phyloP scores from a whole-genome alignment of 2,113 vertebrate genomes.

The Thinocorus orbignyianus region DNA sequence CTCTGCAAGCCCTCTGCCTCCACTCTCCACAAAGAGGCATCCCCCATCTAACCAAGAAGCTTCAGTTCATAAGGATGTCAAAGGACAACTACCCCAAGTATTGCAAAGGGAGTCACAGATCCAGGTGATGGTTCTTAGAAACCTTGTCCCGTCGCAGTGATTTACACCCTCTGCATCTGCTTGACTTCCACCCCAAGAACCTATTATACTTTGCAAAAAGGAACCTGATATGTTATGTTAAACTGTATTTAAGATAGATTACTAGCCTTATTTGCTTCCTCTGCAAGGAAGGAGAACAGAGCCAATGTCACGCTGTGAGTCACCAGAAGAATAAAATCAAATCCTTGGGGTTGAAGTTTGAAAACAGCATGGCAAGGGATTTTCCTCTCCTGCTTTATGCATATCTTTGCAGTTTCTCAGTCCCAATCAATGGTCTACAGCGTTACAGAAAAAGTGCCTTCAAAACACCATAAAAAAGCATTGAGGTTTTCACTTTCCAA shows the following conservation, averaged over 20 bases:
- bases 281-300: neutral
- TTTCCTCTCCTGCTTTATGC: neutral
- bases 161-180: neutral
- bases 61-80: rapidly evolving
- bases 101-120: neutral
- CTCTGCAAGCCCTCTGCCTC: neutral
- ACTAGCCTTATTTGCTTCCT: neutral
- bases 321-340: neutral
- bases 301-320: neutral
- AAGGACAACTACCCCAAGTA: neutral
- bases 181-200: neutral
- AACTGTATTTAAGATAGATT: neutral
- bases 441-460: neutral
- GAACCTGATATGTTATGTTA: neutral
- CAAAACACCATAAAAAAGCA: rapidly evolving
- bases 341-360: neutral
- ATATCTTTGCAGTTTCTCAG: neutral
- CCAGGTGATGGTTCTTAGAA: neutral
- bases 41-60: neutral
- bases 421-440: neutral
- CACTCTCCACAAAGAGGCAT: neutral
- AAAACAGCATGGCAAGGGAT: neutral
- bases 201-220: neutral
- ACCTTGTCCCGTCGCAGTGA: rapidly evolving
- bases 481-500: neutral